Base-by-base conservation (phyloP, 2,113 vertebrate species). In the Phylloscopus trochiloides region DNA sequence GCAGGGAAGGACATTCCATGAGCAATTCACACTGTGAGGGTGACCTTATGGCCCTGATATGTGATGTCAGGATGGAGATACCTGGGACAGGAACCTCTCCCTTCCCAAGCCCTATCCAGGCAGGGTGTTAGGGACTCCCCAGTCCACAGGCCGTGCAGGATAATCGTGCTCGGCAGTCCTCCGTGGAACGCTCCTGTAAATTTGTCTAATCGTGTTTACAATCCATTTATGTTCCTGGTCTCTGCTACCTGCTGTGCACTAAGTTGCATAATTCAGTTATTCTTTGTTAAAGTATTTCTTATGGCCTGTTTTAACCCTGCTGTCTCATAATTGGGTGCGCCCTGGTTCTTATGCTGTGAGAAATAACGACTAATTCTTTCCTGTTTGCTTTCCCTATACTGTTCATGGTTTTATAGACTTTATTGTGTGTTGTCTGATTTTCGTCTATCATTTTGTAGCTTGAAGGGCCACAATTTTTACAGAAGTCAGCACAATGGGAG, bases 251-350 rank as follows among this genome's bases (percentile, higher is more conserved):
- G 87, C 95, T 94, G 92, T 81, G 93, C 28, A 21, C 73, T 87
- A 90, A 87, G 96, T 96, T 97, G 85, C 73, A 78, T 93, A 87
- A 95, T 94, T 85, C 71, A 67, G 93, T 95, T 95, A 55, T 66
- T 92, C 87, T 87, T 92, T 75, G 52, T 55, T 43, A 71, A 92
- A 93, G 70, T 78, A 65, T 96, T 97, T 89, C 80, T 94, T 85
- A 40, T 20, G 92, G 80, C 77, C 70, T 87, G 11, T 81, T 96
- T 91, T 84, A 94, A 93, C 85, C 92, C 76, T 5, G 4, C 80
- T 94, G 94, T 87, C 92, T 96, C 16, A 6, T 95, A 72, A 87
- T 81, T 89, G 73, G 80, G 73, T 75, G 73, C 2, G 12, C 70
- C 73, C 68, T 62, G 22, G 77, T 59, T 92, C 87, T 75, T 95